Evolutionary conservation across 2,113 vertebrate genomes (phyloP), one percentile per base, ranked within the genome.

Genomic region (Larimichthys crocea): DNA sequence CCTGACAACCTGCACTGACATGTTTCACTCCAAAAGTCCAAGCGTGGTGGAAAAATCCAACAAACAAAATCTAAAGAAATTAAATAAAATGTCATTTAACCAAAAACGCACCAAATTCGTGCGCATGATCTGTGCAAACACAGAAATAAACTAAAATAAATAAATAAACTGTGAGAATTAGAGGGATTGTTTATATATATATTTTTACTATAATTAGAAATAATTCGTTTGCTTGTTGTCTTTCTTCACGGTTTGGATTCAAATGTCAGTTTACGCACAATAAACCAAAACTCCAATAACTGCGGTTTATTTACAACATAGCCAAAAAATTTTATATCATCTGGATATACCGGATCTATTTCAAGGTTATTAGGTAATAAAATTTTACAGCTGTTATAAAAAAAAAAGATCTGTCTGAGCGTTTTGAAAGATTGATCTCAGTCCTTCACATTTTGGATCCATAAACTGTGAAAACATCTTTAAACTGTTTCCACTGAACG

Each of bases 401-500:
- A 86, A 85, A 86, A 85, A 86, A 75, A 67, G 35, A 55, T 40
- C 59, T 11, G 44, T 20, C 17, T 57, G 52, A 49, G 40, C 35
- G 76, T 64, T 57, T 82, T 26, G 14, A 71, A 74, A 67, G 52
- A 75, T 44, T 69, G 68, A 82, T 88, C 63, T 55, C 62, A 2
- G 66, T 69, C 79, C 59, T 44, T 73, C 81, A 86, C 80, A 63
- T 70, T 78, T 69, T 76, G 68, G 74, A 80, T 50, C n/a, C 46
- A 60, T 74, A 65, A 68, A 56, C 62, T 75, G 79, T 76, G 61
- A 44, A 82, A 87, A 91, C 74, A 80, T 67, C 82, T 24, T 73
- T n/a, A 52, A 89, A 79, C 14, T 57, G 17, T 26, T 61, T 84
- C 29, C 49, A 83, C 48, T 61, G 44, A 62, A 74, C 44, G 42